Base-by-base conservation (phyloP, 2,113 vertebrate genomes). In the Loxodonta africana region DNA sequence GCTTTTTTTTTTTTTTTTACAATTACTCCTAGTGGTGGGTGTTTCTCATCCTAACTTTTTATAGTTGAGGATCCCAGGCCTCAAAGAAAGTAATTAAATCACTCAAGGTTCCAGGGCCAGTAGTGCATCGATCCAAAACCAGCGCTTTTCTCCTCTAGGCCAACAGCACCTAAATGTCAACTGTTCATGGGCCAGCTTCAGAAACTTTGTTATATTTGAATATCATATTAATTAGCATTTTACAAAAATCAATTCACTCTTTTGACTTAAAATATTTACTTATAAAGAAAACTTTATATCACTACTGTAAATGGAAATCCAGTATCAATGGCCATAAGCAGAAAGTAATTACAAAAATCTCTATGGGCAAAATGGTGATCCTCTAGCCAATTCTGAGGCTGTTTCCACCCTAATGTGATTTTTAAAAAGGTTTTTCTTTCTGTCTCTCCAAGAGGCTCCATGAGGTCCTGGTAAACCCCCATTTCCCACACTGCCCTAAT, bases 371-470 rank as follows among this genome's bases (percentile, higher is more conserved):
- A 90, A 90, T 62, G 41, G n/a, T 37, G 83, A 8, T 48, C 26
- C 15, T 95, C 53, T 6, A 80, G 51, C 8, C 83, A 44, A 86
- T 88, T 28, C 53, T 15, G 60, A 83, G 60, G 6, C 83, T 69
- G 33, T 92, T 88, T 86, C 25, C 7, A 85, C 25, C 10, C 28
- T 21, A 20, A 1, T 73, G 23, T 88, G 63, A 92, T 71, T 77
- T 91, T 91, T 95, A n/a, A 53, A 94, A 74, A 84, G n/a, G 7
- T n/a, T 53, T 88, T 90, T 87, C 87, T 91, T 90, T 81, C 30
- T 95, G n/a, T 62, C 33, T 83, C 65, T 25, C 15, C 15, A 10
- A 37, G 71, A 71, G 62, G 53, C 37, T 41, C 60, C 62, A 8
- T 20, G 20, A 76, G 46, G 26, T 77, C 37, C 76, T 71, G 17